These are phyloP conservation scores for Cirrhinus mrigala DNA, from an alignment of 2,797 vertebrate genomes.

Conservation along the genomic window DNA sequence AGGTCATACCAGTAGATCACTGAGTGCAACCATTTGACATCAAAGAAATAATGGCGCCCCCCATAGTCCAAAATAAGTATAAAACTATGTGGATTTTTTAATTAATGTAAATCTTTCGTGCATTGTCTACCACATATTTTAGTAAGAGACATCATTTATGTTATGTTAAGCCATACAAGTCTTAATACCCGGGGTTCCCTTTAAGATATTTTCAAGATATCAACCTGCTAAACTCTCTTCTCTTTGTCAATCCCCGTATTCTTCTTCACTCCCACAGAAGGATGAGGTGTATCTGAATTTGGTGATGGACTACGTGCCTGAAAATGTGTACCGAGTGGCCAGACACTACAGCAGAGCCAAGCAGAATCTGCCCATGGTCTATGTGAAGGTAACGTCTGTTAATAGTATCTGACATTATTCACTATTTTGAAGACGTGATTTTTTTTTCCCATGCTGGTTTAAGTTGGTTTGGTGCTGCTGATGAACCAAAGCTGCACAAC, in stretches of 20 bases:
- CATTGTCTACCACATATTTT: no score
- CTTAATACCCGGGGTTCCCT: no score
- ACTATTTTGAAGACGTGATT: not conserved
- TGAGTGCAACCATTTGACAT: no score
- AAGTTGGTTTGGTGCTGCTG: not conserved
- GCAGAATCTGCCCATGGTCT: constrained; percentile 98
- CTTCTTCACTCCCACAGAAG: constrained; percentile 79
- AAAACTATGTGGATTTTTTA: no score
- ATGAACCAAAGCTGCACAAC: not conserved
- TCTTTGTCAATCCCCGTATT: not conserved
- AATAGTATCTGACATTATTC: not conserved
- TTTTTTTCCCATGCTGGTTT: not conserved
- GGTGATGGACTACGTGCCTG: constrained; percentile 99
- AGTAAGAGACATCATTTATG: no score
- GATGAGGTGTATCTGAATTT: constrained; percentile 99
- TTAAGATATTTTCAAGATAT: not conserved
- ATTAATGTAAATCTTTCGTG: no score
- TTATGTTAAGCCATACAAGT: no score
- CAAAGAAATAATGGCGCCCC: no score
- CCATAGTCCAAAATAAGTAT: no score
- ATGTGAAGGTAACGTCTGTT: constrained; percentile 89
- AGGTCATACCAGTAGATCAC: no score
- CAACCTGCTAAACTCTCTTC: not conserved
- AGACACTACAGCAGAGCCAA: constrained; percentile 99
- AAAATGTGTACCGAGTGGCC: constrained; percentile 99